These are phyloP conservation scores for Anneissia japonica DNA, from an alignment of 35 echinoderm and acorn worm genomes.

Conservation along the genomic window DNA sequence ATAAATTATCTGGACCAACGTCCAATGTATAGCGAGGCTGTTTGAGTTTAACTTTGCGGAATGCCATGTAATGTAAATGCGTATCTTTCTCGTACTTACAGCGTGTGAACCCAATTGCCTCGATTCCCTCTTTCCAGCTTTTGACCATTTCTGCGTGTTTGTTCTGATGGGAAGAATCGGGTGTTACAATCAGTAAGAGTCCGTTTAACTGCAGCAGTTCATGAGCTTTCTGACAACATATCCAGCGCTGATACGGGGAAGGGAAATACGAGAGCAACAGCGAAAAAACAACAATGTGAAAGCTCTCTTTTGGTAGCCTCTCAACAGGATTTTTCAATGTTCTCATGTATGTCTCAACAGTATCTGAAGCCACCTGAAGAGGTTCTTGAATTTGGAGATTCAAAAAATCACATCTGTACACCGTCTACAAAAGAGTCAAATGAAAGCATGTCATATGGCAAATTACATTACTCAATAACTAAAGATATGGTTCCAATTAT, in stretches of 20 bases:
- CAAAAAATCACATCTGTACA: constrained; percentile 95
- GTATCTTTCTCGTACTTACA: constrained; percentile 79
- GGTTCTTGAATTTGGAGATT: constrained; percentile 91
- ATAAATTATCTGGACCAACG: constrained; percentile 72
- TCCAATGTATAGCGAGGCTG: constrained; percentile 15
- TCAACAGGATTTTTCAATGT: constrained; percentile 93
- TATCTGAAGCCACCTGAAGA: constrained; percentile 72
- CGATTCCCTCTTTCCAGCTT: constrained; percentile 86
- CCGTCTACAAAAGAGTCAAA: constrained; percentile 66
- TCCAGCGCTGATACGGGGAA: constrained; percentile 93
- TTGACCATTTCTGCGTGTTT: constrained; percentile 86
- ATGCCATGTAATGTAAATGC: constrained; percentile 94
- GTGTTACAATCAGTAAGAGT: constrained; percentile 84
- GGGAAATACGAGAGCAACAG: constrained; percentile 92
- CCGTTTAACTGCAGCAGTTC: constrained; percentile 86
- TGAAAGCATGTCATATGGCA: not conserved
- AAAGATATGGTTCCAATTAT: not conserved
- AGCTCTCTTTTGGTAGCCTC: constrained; percentile 73
- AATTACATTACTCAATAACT: not conserved
- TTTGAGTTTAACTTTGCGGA: constrained; percentile 65
- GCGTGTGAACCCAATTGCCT: constrained; percentile 77
- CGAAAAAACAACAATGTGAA: constrained; percentile 96
- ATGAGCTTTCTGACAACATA: constrained; percentile 97
- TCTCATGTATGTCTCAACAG: constrained; percentile 76
- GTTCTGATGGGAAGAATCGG: constrained; percentile 77